phyloP scores from a whole-genome alignment of 2,113 vertebrate genomes.

The Tichodroma muraria region DNA sequence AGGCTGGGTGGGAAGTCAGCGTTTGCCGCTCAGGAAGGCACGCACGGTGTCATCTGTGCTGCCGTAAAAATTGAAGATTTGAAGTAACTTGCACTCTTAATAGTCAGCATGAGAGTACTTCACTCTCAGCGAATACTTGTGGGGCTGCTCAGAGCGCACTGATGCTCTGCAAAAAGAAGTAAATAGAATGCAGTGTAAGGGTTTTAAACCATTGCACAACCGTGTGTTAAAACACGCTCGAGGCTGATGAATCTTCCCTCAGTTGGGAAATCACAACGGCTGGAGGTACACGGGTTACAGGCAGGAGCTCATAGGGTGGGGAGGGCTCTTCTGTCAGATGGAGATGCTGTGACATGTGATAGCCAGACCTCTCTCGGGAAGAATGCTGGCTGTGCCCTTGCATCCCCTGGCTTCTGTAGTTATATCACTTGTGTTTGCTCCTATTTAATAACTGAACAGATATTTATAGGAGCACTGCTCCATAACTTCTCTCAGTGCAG shows the following conservation, averaged over 20 bases:
- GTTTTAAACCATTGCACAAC: neutral
- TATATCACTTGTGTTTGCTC: neutral
- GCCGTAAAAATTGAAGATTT: neutral
- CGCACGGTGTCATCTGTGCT: rapidly evolving
- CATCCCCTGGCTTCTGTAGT: neutral
- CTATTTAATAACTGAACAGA: neutral
- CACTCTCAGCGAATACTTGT: neutral
- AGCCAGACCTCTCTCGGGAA: neutral
- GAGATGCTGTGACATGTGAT: neutral
- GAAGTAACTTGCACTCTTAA: neutral
- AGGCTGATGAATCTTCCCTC: neutral
- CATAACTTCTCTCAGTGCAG: neutral
- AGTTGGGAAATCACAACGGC: neutral
- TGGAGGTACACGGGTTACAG: neutral
- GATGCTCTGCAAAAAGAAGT: neutral
- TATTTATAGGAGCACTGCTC: neutral
- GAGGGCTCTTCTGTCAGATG: neutral
- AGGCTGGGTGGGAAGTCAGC: neutral
- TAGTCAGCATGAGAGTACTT: neutral
- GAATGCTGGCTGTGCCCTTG: neutral
- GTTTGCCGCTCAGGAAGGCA: neutral
- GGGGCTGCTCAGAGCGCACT: neutral
- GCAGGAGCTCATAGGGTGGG: neutral
- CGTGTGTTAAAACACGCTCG: neutral
- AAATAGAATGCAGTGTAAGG: neutral